A percentile compares a stretch with the other conserved stretches of the same genome.
Evolutionary conservation across 2,113 vertebrate species (phyloP).

Genomic region (Pristiophorus japonicus): DNA sequence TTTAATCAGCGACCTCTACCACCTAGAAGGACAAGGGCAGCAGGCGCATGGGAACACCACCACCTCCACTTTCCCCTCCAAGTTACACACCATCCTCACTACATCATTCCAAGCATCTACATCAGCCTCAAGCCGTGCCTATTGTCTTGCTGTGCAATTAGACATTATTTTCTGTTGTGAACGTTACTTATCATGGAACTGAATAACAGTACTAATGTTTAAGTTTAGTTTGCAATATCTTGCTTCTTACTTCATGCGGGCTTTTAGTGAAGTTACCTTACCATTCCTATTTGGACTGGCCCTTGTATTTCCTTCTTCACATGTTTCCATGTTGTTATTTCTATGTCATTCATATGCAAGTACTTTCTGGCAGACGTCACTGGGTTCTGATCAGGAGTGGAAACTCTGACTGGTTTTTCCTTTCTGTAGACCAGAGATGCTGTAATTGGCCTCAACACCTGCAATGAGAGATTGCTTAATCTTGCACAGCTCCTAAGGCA

Average conservation of each 20-base stretch:
- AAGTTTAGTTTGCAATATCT: background rate
- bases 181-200: background rate
- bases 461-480: background rate
- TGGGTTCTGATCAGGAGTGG: background rate
- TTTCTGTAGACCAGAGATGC: background rate
- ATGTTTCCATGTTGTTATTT: background rate
- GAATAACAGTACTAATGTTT: background rate
- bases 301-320: background rate
- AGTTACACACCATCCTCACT: too few relatives aligned
- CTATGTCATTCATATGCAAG: background rate
- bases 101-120: background rate
- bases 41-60: too few relatives aligned
- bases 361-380: background rate
- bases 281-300: background rate
- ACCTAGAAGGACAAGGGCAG: too few relatives aligned
- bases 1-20: too few relatives aligned
- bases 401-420: background rate
- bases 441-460: background rate
- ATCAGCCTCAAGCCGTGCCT: background rate
- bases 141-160: background rate
- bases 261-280: background rate
- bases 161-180: background rate
- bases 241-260: background rate
- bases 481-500: background rate
- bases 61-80: too few relatives aligned